phyloP scores from a whole-genome alignment of 2,888 invertebrate species.

The Brenthis ino region DNA sequence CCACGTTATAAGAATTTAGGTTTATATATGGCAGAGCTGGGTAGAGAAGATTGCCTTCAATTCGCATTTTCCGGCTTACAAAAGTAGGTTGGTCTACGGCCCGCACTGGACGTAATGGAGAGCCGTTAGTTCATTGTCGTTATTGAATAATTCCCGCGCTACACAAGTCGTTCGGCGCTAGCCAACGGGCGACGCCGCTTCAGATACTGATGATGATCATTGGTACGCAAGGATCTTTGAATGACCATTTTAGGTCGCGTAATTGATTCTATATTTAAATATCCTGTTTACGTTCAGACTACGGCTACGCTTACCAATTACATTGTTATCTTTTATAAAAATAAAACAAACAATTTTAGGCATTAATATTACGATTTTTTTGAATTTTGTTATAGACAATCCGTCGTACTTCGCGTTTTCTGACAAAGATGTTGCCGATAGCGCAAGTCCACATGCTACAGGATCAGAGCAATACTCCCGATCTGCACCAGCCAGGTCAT shows the following conservation, averaged over 20 bases:
- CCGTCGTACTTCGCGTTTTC: conserved; percentile 89
- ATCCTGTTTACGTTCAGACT: conserved; percentile 3
- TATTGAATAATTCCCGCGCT: conserved; percentile 77
- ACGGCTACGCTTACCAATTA: background rate
- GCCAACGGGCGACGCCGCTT: conserved; percentile 42
- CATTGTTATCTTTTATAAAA: background rate
- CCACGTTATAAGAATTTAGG: conserved; percentile 46
- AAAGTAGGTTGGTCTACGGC: conserved; percentile 74
- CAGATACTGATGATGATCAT: conserved; percentile 41
- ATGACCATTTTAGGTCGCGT: conserved; percentile 3
- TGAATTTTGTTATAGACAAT: conserved; percentile 84
- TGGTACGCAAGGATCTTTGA: conserved; percentile 34
- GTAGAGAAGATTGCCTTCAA: conserved; percentile 76
- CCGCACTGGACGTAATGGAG: conserved; percentile 72
- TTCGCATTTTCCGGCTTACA: conserved; percentile 79
- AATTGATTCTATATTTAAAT: conserved; percentile 17
- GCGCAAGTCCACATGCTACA: conserved; percentile 52
- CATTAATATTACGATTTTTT: background rate
- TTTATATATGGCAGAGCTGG: conserved; percentile 58
- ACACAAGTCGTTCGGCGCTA: conserved; percentile 53
- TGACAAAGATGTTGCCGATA: conserved; percentile 73
- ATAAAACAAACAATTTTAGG: too few species aligned
- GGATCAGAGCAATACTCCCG: conserved; percentile 83
- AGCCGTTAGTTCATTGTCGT: conserved; percentile 78
- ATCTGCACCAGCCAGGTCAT: conserved; percentile 86